These are phyloP conservation scores for Morone chrysops DNA, from an alignment of 2,113 vertebrate species.

Conservation along the genomic window DNA sequence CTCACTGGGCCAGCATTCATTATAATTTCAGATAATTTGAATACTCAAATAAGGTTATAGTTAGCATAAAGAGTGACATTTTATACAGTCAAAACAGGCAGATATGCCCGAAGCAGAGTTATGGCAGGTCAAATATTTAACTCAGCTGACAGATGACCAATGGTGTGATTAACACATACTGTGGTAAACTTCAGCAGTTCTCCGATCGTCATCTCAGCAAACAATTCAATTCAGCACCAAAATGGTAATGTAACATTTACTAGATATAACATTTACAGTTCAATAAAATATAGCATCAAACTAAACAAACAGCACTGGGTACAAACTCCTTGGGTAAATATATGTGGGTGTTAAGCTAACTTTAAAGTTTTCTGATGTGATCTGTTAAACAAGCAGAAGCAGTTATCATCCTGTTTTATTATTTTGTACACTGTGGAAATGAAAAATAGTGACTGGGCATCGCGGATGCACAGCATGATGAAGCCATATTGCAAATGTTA, in stretches of 20 bases:
- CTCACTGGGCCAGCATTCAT: background rate
- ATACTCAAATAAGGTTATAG: slow-evolving; percentile 29
- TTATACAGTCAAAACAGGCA: slow-evolving; percentile 14
- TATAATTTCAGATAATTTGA: slow-evolving; percentile 25
- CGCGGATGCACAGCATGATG: slow-evolving; percentile 17
- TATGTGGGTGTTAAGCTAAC: slow-evolving; percentile 11
- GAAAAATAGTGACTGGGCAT: background rate
- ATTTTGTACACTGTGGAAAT: background rate
- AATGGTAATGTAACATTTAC: background rate
- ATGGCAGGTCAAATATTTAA: background rate
- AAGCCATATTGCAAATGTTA: background rate
- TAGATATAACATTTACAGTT: background rate
- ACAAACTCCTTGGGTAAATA: slow-evolving; percentile 46
- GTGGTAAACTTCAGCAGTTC: background rate
- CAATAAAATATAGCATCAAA: background rate
- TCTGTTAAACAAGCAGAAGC: slow-evolving; percentile 33
- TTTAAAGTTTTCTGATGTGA: background rate
- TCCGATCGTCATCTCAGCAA: background rate
- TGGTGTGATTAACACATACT: background rate
- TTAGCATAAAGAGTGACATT: background rate
- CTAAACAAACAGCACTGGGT: slow-evolving; percentile 11
- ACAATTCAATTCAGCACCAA: background rate
- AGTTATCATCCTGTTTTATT: slow-evolving; percentile 2
- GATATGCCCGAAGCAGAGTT: background rate
- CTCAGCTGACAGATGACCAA: background rate